Evolutionary conservation across 2,797 vertebrate genomes (phyloP).

Genomic region (Cetoscarus ocellatus): DNA sequence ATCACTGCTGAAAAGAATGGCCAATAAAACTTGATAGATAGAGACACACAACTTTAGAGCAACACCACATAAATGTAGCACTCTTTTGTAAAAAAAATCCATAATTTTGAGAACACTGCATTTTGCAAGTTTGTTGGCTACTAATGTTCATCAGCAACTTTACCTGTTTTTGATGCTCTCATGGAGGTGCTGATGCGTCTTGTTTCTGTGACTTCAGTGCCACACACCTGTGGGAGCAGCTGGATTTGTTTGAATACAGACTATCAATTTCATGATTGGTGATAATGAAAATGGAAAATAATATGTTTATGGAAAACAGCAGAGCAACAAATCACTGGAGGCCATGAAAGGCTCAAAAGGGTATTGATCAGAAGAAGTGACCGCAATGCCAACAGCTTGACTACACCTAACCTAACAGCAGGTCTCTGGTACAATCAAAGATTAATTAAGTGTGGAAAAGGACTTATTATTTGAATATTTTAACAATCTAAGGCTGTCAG

Average conservation of each 20-base stretch:
- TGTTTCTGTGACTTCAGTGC: background rate
- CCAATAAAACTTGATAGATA: conserved; percentile 22
- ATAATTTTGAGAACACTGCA: background rate
- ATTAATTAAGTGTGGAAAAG: no score
- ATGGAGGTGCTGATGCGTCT: background rate
- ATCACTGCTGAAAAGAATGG: conserved; percentile 5
- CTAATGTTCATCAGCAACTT: background rate
- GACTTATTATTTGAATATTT: no score
- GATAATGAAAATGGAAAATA: conserved; percentile 28
- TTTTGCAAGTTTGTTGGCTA: background rate
- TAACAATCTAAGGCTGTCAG: no score
- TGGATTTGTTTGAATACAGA: background rate
- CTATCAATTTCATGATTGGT: background rate
- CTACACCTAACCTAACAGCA: no score
- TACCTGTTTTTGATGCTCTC: conserved; percentile 29
- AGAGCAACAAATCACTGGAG: background rate
- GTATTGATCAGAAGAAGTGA: no score
- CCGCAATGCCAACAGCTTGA: no score
- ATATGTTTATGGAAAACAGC: conserved; percentile 36
- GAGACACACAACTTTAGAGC: background rate
- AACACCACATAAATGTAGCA: background rate
- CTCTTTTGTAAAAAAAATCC: background rate
- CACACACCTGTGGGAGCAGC: background rate
- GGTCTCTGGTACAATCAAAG: no score
- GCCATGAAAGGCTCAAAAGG: background rate